phyloP scores from a whole-genome alignment of 2,888 invertebrate genomes.

The Coleophora flavipennella region DNA sequence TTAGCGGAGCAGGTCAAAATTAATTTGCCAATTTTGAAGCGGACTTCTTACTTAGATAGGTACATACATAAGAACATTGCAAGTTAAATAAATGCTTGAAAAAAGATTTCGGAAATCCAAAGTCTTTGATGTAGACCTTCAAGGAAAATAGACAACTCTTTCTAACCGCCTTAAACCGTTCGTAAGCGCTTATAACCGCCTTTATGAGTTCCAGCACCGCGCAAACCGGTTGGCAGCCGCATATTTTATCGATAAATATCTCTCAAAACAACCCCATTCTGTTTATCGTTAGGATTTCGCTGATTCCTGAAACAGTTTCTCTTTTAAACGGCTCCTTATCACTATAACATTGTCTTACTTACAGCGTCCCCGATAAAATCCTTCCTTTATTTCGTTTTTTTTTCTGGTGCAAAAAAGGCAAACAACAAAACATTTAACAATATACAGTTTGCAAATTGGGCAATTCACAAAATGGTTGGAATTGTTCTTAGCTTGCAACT shows the following conservation, averaged over 20 bases:
- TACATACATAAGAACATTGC: no score
- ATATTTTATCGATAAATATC: conserved; percentile 66
- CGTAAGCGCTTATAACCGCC: no score
- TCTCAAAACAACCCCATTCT: conserved; percentile 53
- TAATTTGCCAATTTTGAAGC: no score
- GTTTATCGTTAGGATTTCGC: conserved; percentile 61
- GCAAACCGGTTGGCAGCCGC: conserved; percentile 40
- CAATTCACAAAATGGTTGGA: conserved; percentile 2
- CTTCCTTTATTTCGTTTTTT: conserved; percentile 10
- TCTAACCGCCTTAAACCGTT: conserved; percentile 19
- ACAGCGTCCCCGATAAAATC: no score
- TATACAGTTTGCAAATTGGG: conserved; percentile 12
- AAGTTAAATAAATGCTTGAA: no score
- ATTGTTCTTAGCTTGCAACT: neutral
- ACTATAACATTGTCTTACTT: conserved; percentile 27
- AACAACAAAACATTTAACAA: conserved; percentile 12
- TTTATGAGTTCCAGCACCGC: conserved; percentile 42
- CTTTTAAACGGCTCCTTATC: conserved; percentile 49
- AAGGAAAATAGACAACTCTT: neutral
- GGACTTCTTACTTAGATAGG: no score
- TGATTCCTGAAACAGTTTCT: conserved; percentile 59
- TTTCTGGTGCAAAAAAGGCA: conserved; percentile 14
- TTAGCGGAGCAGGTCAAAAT: no score
- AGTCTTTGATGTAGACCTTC: neutral
- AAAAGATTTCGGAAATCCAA: no score